phyloP scores from a whole-genome alignment of 2,113 vertebrate genomes.

The Girardinichthys multiradiatus region DNA sequence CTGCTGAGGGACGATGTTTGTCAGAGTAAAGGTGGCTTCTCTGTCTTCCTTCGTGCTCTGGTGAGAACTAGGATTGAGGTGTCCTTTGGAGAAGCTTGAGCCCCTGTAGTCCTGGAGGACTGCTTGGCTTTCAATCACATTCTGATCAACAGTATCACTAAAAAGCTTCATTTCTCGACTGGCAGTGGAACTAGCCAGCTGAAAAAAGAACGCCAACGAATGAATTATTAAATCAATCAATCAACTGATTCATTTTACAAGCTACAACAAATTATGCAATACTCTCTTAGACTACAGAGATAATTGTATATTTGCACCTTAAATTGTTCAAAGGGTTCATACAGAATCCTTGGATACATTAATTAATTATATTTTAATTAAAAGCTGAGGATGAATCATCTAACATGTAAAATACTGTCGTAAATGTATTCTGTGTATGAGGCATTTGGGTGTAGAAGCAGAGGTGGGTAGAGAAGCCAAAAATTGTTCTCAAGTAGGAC shows the following conservation, averaged over 20 bases:
- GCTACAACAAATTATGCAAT: too few relatives aligned
- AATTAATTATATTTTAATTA: too few relatives aligned
- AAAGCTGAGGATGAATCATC: too few relatives aligned
- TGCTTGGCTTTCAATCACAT: slow-evolving; percentile 72
- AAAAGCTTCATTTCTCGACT: slow-evolving; percentile 61
- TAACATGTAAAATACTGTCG: too few relatives aligned
- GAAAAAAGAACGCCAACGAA: neutral
- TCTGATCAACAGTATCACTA: slow-evolving; percentile 44
- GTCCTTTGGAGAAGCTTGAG: slow-evolving; percentile 74
- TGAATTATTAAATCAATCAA: neutral
- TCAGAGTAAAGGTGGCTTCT: slow-evolving; percentile 82
- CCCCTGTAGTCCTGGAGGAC: slow-evolving; percentile 58
- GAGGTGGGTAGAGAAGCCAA: too few relatives aligned
- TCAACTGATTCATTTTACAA: neutral
- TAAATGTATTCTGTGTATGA: too few relatives aligned
- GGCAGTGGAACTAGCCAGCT: slow-evolving; percentile 62
- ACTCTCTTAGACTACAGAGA: neutral
- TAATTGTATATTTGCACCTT: too few relatives aligned
- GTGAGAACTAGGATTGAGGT: slow-evolving; percentile 81
- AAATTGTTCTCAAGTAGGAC: too few relatives aligned
- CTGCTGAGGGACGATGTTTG: slow-evolving; percentile 82
- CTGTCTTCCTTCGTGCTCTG: slow-evolving; percentile 56
- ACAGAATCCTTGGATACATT: too few relatives aligned
- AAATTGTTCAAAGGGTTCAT: neutral
- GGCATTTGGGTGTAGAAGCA: too few relatives aligned